Conservation (phyloP, 2,797 vertebrate genomes). For the Sebastes matsubarae region DNA sequence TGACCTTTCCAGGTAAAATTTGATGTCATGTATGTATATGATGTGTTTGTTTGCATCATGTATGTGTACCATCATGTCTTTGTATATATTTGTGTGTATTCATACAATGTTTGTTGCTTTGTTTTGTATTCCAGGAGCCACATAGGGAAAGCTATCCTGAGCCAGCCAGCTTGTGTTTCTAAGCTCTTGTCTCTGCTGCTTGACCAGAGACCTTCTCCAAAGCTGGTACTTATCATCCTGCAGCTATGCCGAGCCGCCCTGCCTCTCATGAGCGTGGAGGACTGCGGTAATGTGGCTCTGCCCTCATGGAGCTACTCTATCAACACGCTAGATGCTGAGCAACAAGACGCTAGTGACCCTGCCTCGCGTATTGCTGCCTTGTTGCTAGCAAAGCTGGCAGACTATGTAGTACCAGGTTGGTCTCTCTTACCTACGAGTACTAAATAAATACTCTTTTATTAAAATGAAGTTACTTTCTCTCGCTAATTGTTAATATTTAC, state of each 20-base stretch:
- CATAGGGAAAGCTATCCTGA: conserved; percentile 98
- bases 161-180: conserved; percentile 98
- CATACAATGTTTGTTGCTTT: background rate
- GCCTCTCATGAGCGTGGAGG: conserved; percentile 98
- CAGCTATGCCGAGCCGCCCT: conserved; percentile 95
- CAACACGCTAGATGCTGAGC: conserved; percentile 91
- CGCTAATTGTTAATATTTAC: background rate
- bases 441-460: background rate
- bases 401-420: conserved; percentile 97
- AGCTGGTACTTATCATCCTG: conserved; percentile 98
- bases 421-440: conserved; percentile 2
- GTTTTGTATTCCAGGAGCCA: conserved; percentile 87
- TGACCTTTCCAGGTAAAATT: conserved; percentile 92
- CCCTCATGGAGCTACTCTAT: conserved; percentile 98
- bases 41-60: background rate
- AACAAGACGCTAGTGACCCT: conserved; percentile 94
- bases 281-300: conserved; percentile 96
- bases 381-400: conserved; percentile 94
- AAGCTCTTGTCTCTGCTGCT: conserved; percentile 96
- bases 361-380: conserved; percentile 96
- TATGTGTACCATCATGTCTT: background rate
- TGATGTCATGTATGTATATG: background rate
- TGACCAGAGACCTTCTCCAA: conserved; percentile 97
- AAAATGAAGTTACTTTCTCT: background rate
- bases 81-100: background rate